Base-by-base conservation (phyloP, 2,888 invertebrate species). In the Andrena camellia region DNA sequence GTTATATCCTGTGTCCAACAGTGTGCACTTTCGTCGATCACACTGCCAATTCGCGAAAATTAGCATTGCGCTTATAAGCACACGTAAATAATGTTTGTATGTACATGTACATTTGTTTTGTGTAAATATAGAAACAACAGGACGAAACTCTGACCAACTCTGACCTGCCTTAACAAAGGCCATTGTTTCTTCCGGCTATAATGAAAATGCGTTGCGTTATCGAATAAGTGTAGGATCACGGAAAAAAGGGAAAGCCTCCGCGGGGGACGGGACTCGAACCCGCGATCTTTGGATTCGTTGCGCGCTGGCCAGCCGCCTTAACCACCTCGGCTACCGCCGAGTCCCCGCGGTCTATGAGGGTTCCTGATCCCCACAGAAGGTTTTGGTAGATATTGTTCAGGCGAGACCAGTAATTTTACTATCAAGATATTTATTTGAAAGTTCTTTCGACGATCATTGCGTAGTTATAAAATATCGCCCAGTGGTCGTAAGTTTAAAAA, bases 371-470 rank as follows among this genome's bases (percentile, higher is more conserved):
- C n/a, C n/a, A n/a, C n/a, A n/a, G 20, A n/a, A 20, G 26, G 2
- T 13, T 5, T 17, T 26, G 2, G 31, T 31, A 20, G 13, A 8
- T 17, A 33, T 20, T 20, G 52, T 48, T 13, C 8, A 29, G 29
- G n/a, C 7, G 31, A 74, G 20, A 10, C 1, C 2, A 7, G n/a
- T 1, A 17, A 3, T 8, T 26, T 75, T 75, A 77, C 60, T 78
- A 79, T 63, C 42, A 75, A 87, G 80, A 85, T 50, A 54, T 87
- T 87, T 87, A 87, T 86, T 87, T 83, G 60, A 86, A 87, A 76
- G 71, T 77, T 60, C 68, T 29, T 78, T 59, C 68, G 78, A 70
- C 68, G 48, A 77, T 76, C 52, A 50, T 67, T 71, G 74, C 48
- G 50, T 74, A 75, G 62, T 73, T 82, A 81, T 60, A 83, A 86